Evolutionary conservation across 2,888 invertebrate genomes (phyloP).

Genomic region (Endotricha flammealis): DNA sequence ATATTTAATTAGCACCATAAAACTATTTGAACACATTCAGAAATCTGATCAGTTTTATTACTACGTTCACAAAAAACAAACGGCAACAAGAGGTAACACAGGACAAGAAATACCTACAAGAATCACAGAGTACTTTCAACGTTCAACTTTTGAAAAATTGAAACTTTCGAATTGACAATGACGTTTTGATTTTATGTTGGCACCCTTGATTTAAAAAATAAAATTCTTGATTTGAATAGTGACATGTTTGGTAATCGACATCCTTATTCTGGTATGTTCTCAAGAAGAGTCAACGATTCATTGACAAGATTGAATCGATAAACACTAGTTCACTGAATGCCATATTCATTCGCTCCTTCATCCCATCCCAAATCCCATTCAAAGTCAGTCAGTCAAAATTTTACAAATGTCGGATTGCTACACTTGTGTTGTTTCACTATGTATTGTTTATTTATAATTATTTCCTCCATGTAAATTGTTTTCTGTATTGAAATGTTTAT

Average conservation of each 20-base stretch:
- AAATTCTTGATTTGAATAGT: too few relatives aligned
- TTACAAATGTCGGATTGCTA: constrained; percentile 57
- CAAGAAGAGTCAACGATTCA: too few relatives aligned
- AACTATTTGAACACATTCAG: not conserved
- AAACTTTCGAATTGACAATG: constrained; percentile 19
- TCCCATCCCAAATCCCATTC: constrained; percentile 17
- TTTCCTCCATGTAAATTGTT: constrained; percentile 12
- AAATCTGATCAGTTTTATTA: not conserved
- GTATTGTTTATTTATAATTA: constrained; percentile 62
- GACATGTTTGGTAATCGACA: too few relatives aligned
- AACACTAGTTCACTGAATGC: too few relatives aligned
- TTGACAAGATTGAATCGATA: too few relatives aligned
- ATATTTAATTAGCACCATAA: constrained; percentile 11
- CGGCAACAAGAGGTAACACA: constrained; percentile 20
- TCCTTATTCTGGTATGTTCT: too few relatives aligned
- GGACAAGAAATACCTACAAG: too few relatives aligned
- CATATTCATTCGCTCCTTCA: constrained; percentile 19
- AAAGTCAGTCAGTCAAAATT: constrained; percentile 48
- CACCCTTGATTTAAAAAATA: too few relatives aligned
- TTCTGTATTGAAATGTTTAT: constrained; percentile 2
- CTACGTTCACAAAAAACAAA: not conserved
- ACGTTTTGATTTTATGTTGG: constrained; percentile 2
- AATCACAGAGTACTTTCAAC: too few relatives aligned
- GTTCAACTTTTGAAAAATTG: constrained; percentile 33
- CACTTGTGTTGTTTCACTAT: constrained; percentile 47